phyloP scores from a whole-genome alignment of 1,140 invertebrate genomes.

The Thaumetopoea pityocampa region DNA sequence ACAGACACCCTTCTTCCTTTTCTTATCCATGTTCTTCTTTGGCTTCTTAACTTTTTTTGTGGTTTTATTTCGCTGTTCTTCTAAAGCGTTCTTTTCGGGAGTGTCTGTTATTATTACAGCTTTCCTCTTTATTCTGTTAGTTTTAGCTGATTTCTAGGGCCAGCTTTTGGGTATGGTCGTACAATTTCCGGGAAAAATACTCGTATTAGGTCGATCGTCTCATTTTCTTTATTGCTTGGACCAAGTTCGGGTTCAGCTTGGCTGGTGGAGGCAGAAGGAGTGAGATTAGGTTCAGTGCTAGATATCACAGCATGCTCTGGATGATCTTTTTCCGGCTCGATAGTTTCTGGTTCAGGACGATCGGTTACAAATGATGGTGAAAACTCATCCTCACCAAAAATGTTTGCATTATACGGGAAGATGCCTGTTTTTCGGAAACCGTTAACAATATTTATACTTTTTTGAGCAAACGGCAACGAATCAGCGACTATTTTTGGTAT shows the following conservation, averaged over 20 bases:
- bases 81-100: conserved; percentile 21
- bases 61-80: conserved; percentile 25
- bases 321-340: conserved; percentile 13
- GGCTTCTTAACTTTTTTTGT: conserved; percentile 26
- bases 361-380: conserved; percentile 33
- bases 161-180: conserved; percentile 24
- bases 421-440: conserved; percentile 32
- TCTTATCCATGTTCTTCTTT: conserved; percentile 26
- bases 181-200: conserved; percentile 29
- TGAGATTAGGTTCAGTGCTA: conserved; percentile 21
- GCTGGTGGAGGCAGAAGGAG: conserved; percentile 24
- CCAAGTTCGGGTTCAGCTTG: conserved; percentile 28
- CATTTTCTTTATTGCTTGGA: conserved; percentile 31
- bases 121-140: conserved; percentile 23
- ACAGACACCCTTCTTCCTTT: conserved; percentile 23
- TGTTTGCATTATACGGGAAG: conserved; percentile 33
- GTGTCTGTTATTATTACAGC: conserved; percentile 25
- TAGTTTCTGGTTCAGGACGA: conserved; percentile 20
- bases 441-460: conserved; percentile 31
- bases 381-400: conserved; percentile 35
- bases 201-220: conserved; percentile 10
- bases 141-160: conserved; percentile 20
- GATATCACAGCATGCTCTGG: too few relatives aligned
- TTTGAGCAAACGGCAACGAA: conserved; percentile 23
- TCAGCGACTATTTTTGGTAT: conserved; percentile 21